Evolutionary conservation across 2,888 invertebrate genomes (phyloP).

Genomic region (Icerya purchasi): DNA sequence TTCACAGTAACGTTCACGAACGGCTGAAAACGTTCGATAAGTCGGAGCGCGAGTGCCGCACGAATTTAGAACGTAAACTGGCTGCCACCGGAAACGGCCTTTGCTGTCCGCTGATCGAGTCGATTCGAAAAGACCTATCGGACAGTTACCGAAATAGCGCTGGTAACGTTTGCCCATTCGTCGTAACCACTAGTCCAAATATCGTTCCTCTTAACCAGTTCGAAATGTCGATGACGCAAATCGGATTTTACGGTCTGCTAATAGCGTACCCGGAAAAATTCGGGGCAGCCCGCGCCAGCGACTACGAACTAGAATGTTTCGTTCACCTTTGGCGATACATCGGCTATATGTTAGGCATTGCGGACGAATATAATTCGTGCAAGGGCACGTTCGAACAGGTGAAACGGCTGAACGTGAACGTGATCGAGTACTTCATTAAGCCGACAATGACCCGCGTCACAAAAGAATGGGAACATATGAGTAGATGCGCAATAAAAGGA

Average conservation of each 20-base stretch:
- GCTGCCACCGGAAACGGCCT: background rate
- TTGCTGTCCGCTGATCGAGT: background rate
- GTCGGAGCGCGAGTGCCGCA: background rate
- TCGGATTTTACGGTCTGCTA: constrained; percentile 30
- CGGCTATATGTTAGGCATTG: constrained; percentile 30
- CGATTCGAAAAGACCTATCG: background rate
- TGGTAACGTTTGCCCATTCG: background rate
- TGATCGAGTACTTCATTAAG: constrained; percentile 23
- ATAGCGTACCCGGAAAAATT: constrained; percentile 28
- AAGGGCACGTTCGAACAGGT: constrained; percentile 24
- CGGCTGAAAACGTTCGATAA: constrained; percentile 19
- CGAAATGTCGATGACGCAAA: constrained; percentile 32
- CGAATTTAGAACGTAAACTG: background rate
- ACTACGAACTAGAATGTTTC: constrained; percentile 30
- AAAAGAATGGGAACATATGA: constrained; percentile 28
- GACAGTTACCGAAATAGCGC: background rate
- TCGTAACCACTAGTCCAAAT: background rate
- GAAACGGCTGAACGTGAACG: constrained; percentile 21
- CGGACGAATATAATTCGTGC: constrained; percentile 27
- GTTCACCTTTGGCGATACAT: constrained; percentile 32
- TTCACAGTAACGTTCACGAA: constrained; percentile 25
- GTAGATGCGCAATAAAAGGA: constrained; percentile 24
- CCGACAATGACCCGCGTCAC: constrained; percentile 23
- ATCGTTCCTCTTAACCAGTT: constrained; percentile 26
- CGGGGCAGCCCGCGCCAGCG: constrained; percentile 24